Evolutionary conservation across 2,113 vertebrate genomes (phyloP).

Genomic region (Callospermophilus lateralis): DNA sequence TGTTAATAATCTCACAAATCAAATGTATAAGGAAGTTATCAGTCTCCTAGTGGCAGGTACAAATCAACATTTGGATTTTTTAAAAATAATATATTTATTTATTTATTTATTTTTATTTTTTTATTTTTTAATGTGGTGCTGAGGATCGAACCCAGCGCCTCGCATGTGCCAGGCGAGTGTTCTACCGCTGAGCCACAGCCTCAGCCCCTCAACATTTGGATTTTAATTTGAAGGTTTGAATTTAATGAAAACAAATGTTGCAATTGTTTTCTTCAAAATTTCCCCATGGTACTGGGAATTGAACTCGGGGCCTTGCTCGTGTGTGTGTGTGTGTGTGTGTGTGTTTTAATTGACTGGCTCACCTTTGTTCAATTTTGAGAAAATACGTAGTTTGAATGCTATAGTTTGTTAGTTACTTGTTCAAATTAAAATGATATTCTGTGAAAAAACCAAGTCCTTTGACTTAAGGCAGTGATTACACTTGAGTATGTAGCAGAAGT

Average conservation of each 20-base stretch:
- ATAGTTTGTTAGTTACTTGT: not conserved
- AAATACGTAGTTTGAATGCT: not conserved
- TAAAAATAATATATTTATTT: too few relatives aligned
- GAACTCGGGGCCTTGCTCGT: not conserved
- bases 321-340: not conserved
- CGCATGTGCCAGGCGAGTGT: too few relatives aligned
- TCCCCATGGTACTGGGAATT: not conserved
- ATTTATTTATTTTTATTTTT: too few relatives aligned
- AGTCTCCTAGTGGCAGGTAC: not conserved
- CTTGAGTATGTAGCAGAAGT: not conserved
- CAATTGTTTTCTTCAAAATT: not conserved
- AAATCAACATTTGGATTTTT: not conserved
- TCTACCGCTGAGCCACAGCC: too few relatives aligned
- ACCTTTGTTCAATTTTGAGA: not conserved
- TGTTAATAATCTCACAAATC: not conserved
- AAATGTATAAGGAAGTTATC: not conserved
- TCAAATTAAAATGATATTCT: not conserved
- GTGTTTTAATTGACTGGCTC: not conserved
- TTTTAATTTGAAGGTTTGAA: conserved; percentile 6
- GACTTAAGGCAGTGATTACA: not conserved
- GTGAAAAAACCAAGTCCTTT: not conserved
- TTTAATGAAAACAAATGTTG: not conserved
- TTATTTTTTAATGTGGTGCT: too few relatives aligned
- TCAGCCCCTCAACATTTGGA: not conserved
- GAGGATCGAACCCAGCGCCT: too few relatives aligned